A percentile compares a stretch with the other conserved stretches of the same genome.
phyloP scores from a whole-genome alignment of 2,888 invertebrate genomes.

The Onchidella celtica region DNA sequence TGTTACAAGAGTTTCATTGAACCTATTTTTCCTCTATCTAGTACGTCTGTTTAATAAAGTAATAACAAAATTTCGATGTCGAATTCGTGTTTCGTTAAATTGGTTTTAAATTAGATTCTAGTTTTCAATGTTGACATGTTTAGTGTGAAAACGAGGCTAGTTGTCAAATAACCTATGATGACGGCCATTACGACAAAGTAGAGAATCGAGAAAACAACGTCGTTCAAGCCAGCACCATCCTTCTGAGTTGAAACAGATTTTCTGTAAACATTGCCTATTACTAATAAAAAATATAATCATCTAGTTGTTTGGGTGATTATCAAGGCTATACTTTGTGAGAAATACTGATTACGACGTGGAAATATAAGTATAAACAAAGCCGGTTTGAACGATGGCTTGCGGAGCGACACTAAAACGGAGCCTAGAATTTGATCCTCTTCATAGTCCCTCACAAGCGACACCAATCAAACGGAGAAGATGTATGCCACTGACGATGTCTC shows the following conservation, averaged over 20 bases:
- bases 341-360: not conserved
- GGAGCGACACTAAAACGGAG: slow-evolving; percentile 95
- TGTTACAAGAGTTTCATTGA: too few relatives aligned
- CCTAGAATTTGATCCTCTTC: slow-evolving; percentile 95
- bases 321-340: not conserved
- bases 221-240: not conserved
- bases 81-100: too few relatives aligned
- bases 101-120: not conserved
- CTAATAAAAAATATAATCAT: too few relatives aligned
- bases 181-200: not conserved
- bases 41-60: not conserved
- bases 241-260: not conserved
- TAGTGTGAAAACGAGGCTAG: not conserved
- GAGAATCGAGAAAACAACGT: not conserved
- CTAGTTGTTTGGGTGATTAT: too few relatives aligned
- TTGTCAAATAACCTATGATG: not conserved
- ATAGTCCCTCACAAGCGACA: slow-evolving; percentile 87
- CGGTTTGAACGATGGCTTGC: slow-evolving; percentile 90
- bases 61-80: too few relatives aligned
- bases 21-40: too few relatives aligned
- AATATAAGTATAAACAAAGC: slow-evolving; percentile 12
- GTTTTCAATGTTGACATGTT: slow-evolving; percentile 4
- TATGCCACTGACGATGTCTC: slow-evolving; percentile 90
- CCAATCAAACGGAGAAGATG: slow-evolving; percentile 92
- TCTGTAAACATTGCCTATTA: not conserved